Evolutionary conservation across 1,140 invertebrate species (phyloP).

Genomic region (Leptoteleia sp.): DNA sequence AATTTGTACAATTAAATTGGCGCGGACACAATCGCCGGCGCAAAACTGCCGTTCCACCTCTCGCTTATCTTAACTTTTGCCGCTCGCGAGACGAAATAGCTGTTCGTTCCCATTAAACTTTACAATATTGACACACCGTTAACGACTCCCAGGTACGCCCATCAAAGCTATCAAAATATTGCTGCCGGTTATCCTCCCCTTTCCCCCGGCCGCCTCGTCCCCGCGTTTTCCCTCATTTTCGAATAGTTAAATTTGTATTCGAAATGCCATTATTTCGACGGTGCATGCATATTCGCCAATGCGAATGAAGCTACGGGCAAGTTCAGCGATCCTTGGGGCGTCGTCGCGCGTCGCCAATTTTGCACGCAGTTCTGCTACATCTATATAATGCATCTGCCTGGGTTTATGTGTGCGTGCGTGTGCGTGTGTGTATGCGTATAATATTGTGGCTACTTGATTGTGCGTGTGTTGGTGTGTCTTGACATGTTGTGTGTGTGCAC

Average conservation of each 20-base stretch:
- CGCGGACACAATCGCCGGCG: constrained; percentile 17
- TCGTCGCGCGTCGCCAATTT: constrained; percentile 38
- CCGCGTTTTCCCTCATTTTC: constrained; percentile 49
- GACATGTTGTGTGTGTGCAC: too few relatives aligned
- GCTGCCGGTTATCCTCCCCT: background rate
- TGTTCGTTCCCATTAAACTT: too few relatives aligned
- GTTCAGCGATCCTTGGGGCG: constrained; percentile 50
- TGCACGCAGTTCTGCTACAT: constrained; percentile 10
- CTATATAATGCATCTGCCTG: background rate
- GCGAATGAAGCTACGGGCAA: constrained; percentile 43
- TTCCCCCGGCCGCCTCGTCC: background rate
- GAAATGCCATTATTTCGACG: constrained; percentile 45
- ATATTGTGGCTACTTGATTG: too few relatives aligned
- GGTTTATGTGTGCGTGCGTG: too few relatives aligned
- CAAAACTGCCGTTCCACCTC: constrained; percentile 18
- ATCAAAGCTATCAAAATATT: too few relatives aligned
- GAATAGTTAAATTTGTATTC: constrained; percentile 41
- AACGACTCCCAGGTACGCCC: too few relatives aligned
- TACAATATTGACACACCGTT: too few relatives aligned
- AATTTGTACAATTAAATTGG: constrained; percentile 45
- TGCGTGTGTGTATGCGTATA: too few relatives aligned
- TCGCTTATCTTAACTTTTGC: constrained; percentile 54
- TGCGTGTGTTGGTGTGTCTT: too few relatives aligned
- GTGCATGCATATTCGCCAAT: constrained; percentile 27
- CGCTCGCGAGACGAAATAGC: too few relatives aligned